Conservation (phyloP, 2,797 vertebrate genomes). For the Neostethus bicornis region DNA sequence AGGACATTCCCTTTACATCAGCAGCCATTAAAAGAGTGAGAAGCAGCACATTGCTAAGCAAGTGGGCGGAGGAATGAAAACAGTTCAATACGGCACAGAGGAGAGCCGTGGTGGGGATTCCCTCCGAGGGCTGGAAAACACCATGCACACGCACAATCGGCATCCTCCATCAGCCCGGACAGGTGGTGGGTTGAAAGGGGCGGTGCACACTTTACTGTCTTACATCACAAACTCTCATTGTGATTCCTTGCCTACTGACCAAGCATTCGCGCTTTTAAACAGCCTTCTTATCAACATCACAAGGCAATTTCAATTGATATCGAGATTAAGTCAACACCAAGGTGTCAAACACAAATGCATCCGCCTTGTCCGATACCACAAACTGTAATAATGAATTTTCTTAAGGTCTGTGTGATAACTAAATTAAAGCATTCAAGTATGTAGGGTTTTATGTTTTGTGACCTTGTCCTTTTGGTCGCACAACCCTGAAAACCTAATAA, state of each 20-base stretch:
- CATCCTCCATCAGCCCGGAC: conserved; percentile 18
- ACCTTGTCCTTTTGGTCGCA: no score
- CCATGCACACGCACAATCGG: conserved; percentile 33
- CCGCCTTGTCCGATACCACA: no score
- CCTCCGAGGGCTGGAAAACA: conserved; percentile 38
- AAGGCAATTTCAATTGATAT: no score
- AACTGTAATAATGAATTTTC: no score
- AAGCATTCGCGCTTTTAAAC: neutral
- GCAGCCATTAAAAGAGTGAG: conserved; percentile 54
- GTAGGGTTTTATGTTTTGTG: no score
- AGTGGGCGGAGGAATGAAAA: conserved; percentile 60
- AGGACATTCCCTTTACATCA: conserved; percentile 44
- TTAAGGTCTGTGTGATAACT: no score
- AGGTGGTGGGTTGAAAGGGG: no score
- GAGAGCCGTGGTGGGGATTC: conserved; percentile 45
- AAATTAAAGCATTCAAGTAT: no score
- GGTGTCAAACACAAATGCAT: no score
- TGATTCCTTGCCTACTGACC: neutral
- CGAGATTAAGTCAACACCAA: no score
- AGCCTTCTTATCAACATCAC: no score
- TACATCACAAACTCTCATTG: neutral
- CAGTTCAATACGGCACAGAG: conserved; percentile 34
- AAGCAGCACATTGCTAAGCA: conserved; percentile 42
- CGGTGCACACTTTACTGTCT: neutral
- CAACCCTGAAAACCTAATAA: no score